phyloP scores from a whole-genome alignment of 2,888 invertebrate species.

The Chesias legatella region DNA sequence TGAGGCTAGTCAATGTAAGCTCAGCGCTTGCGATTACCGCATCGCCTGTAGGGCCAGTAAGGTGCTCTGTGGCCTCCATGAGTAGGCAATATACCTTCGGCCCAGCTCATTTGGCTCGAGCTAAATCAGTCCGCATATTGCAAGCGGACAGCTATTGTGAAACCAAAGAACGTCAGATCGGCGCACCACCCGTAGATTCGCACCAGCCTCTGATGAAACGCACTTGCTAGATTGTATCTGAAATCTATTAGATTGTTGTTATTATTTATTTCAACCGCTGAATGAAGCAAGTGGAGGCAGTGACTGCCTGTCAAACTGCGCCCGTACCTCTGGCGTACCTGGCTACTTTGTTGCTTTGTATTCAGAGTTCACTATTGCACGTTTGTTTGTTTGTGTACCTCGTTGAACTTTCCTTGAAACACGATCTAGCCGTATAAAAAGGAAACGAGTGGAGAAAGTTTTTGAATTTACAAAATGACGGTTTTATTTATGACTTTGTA shows the following conservation, averaged over 20 bases:
- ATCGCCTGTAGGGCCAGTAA: too few relatives aligned
- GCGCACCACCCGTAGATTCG: conserved; percentile 54
- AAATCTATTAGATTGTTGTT: conserved; percentile 51
- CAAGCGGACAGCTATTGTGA: conserved; percentile 51
- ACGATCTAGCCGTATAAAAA: conserved; percentile 9
- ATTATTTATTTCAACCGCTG: conserved; percentile 43
- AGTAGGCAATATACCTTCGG: conserved; percentile 31
- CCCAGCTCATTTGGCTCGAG: conserved; percentile 56
- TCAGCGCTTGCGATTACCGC: too few relatives aligned
- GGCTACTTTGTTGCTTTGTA: background rate
- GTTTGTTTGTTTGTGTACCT: background rate
- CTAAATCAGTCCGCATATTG: conserved; percentile 55
- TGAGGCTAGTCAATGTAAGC: too few relatives aligned
- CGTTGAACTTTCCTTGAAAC: conserved; percentile 8
- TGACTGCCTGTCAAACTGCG: background rate
- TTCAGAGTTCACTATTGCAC: background rate
- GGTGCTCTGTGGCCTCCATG: too few relatives aligned
- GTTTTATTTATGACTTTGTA: conserved; percentile 6
- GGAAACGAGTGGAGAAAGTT: conserved; percentile 14
- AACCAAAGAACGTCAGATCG: conserved; percentile 37
- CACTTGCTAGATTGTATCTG: conserved; percentile 55
- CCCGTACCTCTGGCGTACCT: too few relatives aligned
- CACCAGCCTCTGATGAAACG: conserved; percentile 51
- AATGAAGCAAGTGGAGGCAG: conserved; percentile 38
- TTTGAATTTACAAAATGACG: conserved; percentile 6